phyloP scores from a whole-genome alignment of 2,113 vertebrate species.

The Mastomys coucha region DNA sequence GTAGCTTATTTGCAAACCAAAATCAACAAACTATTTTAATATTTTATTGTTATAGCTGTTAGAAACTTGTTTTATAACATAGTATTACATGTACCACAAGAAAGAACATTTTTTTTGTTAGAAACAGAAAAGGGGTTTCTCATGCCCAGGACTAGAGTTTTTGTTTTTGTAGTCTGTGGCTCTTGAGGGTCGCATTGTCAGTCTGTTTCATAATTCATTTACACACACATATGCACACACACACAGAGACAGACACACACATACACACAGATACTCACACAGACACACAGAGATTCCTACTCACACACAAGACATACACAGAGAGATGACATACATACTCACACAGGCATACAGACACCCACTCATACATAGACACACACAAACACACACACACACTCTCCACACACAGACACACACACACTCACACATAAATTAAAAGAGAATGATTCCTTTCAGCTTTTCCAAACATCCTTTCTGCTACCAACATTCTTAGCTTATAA shows the following conservation, averaged over 20 bases:
- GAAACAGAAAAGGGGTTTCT: neutral
- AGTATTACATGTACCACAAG: neutral
- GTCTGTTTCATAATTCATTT: neutral
- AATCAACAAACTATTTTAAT: neutral
- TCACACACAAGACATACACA: neutral
- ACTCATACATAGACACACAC: too few relatives aligned
- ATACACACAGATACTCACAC: too few relatives aligned
- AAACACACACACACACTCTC: too few relatives aligned
- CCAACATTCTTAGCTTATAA: neutral
- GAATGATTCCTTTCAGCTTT: neutral
- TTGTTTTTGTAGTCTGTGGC: neutral
- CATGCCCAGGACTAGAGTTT: neutral
- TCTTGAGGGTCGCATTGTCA: neutral
- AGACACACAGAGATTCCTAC: too few relatives aligned
- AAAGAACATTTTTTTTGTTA: neutral
- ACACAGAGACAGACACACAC: neutral
- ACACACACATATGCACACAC: neutral
- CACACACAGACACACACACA: too few relatives aligned
- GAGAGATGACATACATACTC: too few relatives aligned
- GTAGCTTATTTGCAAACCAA: neutral
- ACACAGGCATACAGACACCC: neutral
- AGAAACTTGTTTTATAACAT: neutral
- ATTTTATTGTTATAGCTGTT: neutral
- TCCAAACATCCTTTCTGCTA: neutral
- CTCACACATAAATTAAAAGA: neutral